phyloP scores from a whole-genome alignment of 2,113 vertebrate species.

The Numenius arquata region DNA sequence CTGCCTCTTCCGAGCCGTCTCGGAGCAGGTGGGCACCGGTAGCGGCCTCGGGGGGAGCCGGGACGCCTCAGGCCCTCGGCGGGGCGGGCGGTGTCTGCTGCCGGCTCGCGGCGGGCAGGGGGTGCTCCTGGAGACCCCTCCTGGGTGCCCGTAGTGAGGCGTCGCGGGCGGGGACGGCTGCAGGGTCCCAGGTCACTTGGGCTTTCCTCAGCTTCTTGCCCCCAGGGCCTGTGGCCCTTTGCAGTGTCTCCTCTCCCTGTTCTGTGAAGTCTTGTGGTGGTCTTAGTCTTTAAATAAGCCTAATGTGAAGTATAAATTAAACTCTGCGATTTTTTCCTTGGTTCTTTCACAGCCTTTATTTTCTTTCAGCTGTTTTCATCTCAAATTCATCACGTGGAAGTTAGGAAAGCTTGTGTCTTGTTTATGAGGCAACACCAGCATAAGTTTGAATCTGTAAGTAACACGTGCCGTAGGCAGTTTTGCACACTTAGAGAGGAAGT shows the following conservation, averaged over 20 bases:
- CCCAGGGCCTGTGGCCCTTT: accelerated
- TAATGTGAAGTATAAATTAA: accelerated
- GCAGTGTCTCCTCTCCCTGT: accelerated
- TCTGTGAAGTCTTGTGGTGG: accelerated
- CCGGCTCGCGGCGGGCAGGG: not conserved
- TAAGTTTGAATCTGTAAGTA: conserved; percentile 89
- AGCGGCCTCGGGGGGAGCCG: too few species aligned
- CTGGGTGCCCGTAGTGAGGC: accelerated
- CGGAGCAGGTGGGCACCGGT: conserved; percentile 83
- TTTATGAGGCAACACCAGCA: conserved; percentile 85
- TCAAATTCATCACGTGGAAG: conserved; percentile 86
- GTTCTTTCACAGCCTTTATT: accelerated
- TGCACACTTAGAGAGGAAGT: accelerated
- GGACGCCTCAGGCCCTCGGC: not conserved
- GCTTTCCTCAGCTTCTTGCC: not conserved
- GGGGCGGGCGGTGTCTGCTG: not conserved
- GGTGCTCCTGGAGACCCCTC: not conserved
- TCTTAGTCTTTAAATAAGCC: accelerated
- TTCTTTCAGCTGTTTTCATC: conserved; percentile 80
- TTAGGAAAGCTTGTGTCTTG: conserved; percentile 85
- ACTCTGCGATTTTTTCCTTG: accelerated
- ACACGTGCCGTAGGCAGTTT: accelerated
- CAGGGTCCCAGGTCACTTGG: accelerated
- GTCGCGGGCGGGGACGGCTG: not conserved
- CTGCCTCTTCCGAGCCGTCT: conserved; percentile 92